Percentiles rank a stretch among this genome's conserved stretches.
Evolutionary conservation across 2,113 vertebrate genomes (phyloP).

Genomic region (Paedocypris sp.): DNA sequence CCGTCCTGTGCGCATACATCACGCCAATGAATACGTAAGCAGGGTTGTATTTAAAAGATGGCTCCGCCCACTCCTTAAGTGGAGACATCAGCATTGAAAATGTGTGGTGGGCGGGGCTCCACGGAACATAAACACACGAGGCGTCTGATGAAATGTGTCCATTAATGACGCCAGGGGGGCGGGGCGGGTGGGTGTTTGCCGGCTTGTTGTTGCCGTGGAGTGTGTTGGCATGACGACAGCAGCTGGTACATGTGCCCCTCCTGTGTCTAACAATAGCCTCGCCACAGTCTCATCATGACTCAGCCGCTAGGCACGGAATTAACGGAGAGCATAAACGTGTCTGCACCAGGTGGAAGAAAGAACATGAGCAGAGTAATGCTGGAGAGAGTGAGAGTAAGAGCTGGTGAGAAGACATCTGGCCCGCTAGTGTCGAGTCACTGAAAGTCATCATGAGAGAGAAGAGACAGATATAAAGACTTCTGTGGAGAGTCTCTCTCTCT

Average conservation of each 20-base stretch:
- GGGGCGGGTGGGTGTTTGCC: neutral
- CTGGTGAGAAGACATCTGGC: slow-evolving; percentile 26
- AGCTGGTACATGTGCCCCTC: slow-evolving; percentile 9
- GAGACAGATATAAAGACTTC: slow-evolving; percentile 34
- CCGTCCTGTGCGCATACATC: slow-evolving; percentile 29
- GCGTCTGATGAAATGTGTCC: slow-evolving; percentile 31
- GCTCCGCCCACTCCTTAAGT: neutral
- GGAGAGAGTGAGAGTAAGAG: slow-evolving; percentile 24
- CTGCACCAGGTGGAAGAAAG: slow-evolving; percentile 8
- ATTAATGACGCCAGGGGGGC: slow-evolving; percentile 12
- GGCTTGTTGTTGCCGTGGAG: slow-evolving; percentile 18
- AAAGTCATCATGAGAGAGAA: slow-evolving; percentile 35
- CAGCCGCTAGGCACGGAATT: slow-evolving; percentile 16
- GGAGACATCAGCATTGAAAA: slow-evolving; percentile 9
- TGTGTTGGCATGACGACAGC: slow-evolving; percentile 25
- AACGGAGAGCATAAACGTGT: slow-evolving; percentile 17
- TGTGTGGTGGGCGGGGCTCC: slow-evolving; percentile 12
- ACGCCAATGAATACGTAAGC: slow-evolving; percentile 21
- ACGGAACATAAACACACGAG: slow-evolving; percentile 17
- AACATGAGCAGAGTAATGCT: slow-evolving; percentile 28
- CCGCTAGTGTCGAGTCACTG: slow-evolving; percentile 30
- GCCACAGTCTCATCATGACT: slow-evolving; percentile 24
- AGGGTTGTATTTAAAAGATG: slow-evolving; percentile 28
- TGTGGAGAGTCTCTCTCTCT: slow-evolving; percentile 9
- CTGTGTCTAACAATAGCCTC: slow-evolving; percentile 29